These are phyloP conservation scores for Puma concolor DNA, from an alignment of 2,113 vertebrate genomes.

Conservation along the genomic window DNA sequence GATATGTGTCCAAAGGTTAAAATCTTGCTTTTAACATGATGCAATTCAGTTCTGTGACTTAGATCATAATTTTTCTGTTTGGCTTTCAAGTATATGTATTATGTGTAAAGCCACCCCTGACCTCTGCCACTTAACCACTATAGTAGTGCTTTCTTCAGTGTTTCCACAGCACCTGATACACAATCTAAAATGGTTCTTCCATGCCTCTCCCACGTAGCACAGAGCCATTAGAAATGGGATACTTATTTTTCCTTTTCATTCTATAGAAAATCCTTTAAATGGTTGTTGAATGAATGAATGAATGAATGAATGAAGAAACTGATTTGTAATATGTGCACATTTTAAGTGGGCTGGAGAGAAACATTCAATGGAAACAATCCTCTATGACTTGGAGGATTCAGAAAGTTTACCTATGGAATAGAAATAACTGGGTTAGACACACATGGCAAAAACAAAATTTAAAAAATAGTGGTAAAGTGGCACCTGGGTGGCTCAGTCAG, in stretches of 20 bases:
- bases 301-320: background rate
- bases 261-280: background rate
- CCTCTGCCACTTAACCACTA: background rate
- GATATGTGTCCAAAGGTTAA: constrained; percentile 23
- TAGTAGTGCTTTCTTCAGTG: background rate
- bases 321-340: background rate
- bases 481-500: no score
- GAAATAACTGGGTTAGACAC: background rate
- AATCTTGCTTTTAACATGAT: background rate
- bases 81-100: background rate
- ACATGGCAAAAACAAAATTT: constrained; percentile 12
- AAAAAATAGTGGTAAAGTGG: background rate
- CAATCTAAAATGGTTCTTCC: background rate
- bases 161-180: background rate
- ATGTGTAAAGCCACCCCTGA: background rate
- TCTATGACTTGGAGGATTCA: background rate
- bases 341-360: background rate
- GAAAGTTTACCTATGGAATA: background rate
- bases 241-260: constrained; percentile 16
- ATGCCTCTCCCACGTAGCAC: background rate
- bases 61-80: background rate
- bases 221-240: background rate
- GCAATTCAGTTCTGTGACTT: background rate
- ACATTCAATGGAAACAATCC: background rate
- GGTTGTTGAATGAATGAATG: background rate